Percentiles rank a stretch among this genome's conserved stretches.
Evolutionary conservation across 2,888 invertebrate species (phyloP).

Genomic region (Dioctria rufipes): DNA sequence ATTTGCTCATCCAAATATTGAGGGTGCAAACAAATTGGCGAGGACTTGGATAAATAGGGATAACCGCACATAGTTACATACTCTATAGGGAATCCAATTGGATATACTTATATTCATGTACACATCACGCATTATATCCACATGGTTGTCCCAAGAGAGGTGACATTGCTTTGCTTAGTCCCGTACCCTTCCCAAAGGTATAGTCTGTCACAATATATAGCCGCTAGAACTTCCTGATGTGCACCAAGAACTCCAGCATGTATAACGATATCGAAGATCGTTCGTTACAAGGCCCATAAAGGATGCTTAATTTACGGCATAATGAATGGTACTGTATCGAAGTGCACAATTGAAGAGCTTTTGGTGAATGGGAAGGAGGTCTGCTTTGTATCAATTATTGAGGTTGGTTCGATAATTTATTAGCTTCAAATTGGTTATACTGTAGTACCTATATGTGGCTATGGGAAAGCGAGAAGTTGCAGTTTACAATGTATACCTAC

Average conservation of each 20-base stretch:
- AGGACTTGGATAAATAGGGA: conserved; percentile 46
- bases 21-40: conserved; percentile 49
- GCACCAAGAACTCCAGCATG: conserved; percentile 2
- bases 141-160: background rate
- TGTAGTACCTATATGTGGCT: background rate
- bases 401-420: conserved; percentile 47
- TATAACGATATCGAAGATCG: conserved; percentile 44
- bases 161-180: background rate
- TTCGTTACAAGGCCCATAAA: conserved; percentile 39
- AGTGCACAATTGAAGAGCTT: conserved; percentile 36
- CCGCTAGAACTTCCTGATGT: background rate
- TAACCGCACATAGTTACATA: conserved; percentile 47
- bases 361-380: conserved; percentile 38
- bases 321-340: conserved; percentile 44
- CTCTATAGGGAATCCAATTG: background rate
- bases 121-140: background rate
- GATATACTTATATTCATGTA: conserved; percentile 10
- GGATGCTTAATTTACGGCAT: conserved; percentile 47
- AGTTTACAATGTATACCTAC: conserved; percentile 17
- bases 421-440: conserved; percentile 42
- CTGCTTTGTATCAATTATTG: conserved; percentile 43
- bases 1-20: conserved; percentile 45
- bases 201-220: background rate
- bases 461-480: conserved; percentile 32
- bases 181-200: background rate